A percentile compares a stretch with the other conserved stretches of the same genome.
Evolutionary conservation across 1,140 invertebrate genomes (phyloP).

Genomic region (Halictus rubicundus): DNA sequence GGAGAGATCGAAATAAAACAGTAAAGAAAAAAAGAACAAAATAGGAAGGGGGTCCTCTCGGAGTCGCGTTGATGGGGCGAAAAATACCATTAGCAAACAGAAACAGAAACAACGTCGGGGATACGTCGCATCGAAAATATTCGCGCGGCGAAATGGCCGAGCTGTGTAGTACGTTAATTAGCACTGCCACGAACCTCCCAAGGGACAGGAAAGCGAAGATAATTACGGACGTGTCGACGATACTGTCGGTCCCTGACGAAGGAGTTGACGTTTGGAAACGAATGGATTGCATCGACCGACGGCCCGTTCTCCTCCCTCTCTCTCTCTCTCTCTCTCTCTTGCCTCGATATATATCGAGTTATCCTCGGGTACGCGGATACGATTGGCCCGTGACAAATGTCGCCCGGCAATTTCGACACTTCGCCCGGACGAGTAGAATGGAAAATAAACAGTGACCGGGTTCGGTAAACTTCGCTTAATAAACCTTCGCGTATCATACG

Average conservation of each 20-base stretch:
- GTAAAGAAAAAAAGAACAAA: background rate
- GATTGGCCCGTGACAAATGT: slow-evolving; percentile 45
- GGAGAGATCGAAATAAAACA: no score
- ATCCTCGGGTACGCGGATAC: slow-evolving; percentile 28
- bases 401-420: slow-evolving; percentile 31
- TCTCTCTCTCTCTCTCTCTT: no score
- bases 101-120: slow-evolving; percentile 17
- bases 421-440: background rate
- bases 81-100: slow-evolving; percentile 6
- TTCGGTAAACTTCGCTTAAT: slow-evolving; percentile 26
- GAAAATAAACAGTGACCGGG: slow-evolving; percentile 16
- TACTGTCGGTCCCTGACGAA: slow-evolving; percentile 61
- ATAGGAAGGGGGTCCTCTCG: background rate
- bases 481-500: background rate
- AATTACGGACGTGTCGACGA: slow-evolving; percentile 65
- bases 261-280: slow-evolving; percentile 61
- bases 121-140: slow-evolving; percentile 56
- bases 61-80: background rate
- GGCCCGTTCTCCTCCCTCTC: background rate
- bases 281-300: slow-evolving; percentile 60
- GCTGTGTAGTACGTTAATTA: slow-evolving; percentile 62
- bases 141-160: slow-evolving; percentile 59
- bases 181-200: slow-evolving; percentile 54
- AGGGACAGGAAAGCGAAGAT: slow-evolving; percentile 58
- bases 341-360: slow-evolving; percentile 27